Base-by-base conservation (phyloP, 2,113 vertebrate genomes). In the Silurus glanis region DNA sequence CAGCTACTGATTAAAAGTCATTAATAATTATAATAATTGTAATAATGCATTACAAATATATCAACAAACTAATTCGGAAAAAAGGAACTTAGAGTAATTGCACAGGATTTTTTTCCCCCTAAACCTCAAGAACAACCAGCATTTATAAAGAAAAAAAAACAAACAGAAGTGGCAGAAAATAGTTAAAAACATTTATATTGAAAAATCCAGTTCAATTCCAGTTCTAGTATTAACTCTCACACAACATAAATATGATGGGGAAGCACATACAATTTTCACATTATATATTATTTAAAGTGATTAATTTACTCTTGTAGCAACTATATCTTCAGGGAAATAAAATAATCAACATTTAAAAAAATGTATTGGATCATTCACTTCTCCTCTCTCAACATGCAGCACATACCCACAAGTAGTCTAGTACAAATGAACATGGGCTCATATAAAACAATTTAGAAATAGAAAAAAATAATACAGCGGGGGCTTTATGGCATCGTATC, bases 401-500 rank as follows among this genome's bases (percentile, higher is more conserved):
- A 53, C 59, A 76, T 25, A 37, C 10, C 37, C 47, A 45, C 75
- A 59, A 61, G 69, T 61, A 62, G 56, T 84, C 56, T 19, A 28
- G 9, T 74, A 61, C 56, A 51, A 47, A 67, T 67, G 28, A 59
- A 79, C 59, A 28, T 75, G 74, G 23, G 17, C 23, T 72, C 67
- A 83, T n/a, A 67, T 23, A 19, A 83, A 56, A 64, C 19, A 19
- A 37, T 9, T 19, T 17, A 78, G 49, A 85, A 64, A 64, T 45
- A 47, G 21, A 28, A 79, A 78, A 64, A 45, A 6, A 37, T 58
- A 37, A 37, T 80, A 79, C 62, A 85, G 81, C 25, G 56, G n/a
- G 49, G 59, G 55, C 71, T 79, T 84, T 79, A 66, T 28, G 74
- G 69, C 71, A 12, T 84, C 19, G 87, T 80, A 86, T 82, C 45